Evolutionary conservation across 1,140 invertebrate species (phyloP), one percentile per base, ranked within the genome.

Genomic region (Heterodera carotae): DNA sequence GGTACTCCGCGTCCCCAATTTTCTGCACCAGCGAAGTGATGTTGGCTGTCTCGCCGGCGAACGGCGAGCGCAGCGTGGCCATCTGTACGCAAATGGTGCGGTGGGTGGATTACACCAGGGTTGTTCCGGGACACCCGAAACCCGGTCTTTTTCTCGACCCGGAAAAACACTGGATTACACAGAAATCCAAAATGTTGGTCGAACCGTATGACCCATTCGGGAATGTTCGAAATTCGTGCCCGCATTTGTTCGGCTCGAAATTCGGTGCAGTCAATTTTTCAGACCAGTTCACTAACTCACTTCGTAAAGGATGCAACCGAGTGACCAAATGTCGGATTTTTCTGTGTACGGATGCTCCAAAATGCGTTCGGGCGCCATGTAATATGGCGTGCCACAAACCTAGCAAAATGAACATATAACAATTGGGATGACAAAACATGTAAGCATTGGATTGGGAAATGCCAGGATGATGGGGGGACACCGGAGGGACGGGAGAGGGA

Each of bases 341-440:
- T 33, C 60, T 12, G 48, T 80, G 56, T 80, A 80, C 25, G 29
- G 6, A 31, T 34, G 0, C 60, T 80, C 71, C 25, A n/a, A 7
- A 34, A 80, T 82, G 39, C 78, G 34, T 48, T 80, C 79, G 3
- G 79, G 79, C 56, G 79, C 53, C 79, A 80, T 81, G 64, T 80
- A 80, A 68, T 80, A 80, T 10, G 79, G 79, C 31, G 79, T 80
- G 15, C 79, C 79, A 43, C 78, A 82, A 74, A 80, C 73, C 29
- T 56, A 22, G 22, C 1, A 53, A 22, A 0, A 22, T 6, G 39
- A 2, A 12, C n/a, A n/a, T n/a, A n/a, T n/a, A n/a, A n/a, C n/a
- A n/a, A n/a, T n/a, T n/a, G 39, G 39, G 39, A 12, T 43, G 12
- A 43, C 6, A 43, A 43, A 43, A 43, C 6, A 43, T n/a, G n/a